Base-by-base conservation (phyloP, 2,113 vertebrate species). In the Prietella phreatophila region DNA sequence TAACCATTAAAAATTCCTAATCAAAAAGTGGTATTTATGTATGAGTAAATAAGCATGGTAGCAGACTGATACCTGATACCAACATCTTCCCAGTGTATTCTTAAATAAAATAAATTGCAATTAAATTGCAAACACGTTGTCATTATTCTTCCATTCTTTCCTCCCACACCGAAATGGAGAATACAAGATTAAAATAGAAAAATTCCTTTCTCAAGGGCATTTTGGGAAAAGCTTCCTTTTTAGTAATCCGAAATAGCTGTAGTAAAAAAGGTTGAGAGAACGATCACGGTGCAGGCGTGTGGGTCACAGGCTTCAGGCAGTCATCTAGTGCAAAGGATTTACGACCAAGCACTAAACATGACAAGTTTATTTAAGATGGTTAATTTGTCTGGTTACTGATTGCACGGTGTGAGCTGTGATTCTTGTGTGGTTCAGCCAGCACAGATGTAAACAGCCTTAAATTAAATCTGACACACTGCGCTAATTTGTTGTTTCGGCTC, bases 371-470 rank as follows among this genome's bases (percentile, higher is more conserved):
- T 47, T n/a, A 65, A 53, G 39, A 50, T 33, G 61, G 42, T 67
- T 84, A 69, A 69, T 84, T 47, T 67, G 61, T 67, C 27, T 13
- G 1, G 61, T 69, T 84, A 67, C 39, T 30, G 39, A 50, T 53
- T 13, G 39, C 4, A 30, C 17, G 27, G 0, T n/a, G 9, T 53
- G 39, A 65, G 42, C 61, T 67, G 39, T 20, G 63, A 67, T 50
- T 84, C 27, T 67, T 67, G 42, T 8, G 27, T 50, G 14, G 25
- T 42, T 84, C 17, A 67, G 42, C 27, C 82, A 53, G 27, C 82
- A 19, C 63, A 84, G 61, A 67, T 84, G 55, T 82, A 82, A 82
- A 60, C 33, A 22, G 55, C 56, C 33, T 69, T 84, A 65, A 84
- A 69, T 84, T 84, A 53, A 53, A 53, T 27, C 63, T 30, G 39